Conservation (phyloP, 1,140 invertebrate species). For the Bombus huntii region DNA sequence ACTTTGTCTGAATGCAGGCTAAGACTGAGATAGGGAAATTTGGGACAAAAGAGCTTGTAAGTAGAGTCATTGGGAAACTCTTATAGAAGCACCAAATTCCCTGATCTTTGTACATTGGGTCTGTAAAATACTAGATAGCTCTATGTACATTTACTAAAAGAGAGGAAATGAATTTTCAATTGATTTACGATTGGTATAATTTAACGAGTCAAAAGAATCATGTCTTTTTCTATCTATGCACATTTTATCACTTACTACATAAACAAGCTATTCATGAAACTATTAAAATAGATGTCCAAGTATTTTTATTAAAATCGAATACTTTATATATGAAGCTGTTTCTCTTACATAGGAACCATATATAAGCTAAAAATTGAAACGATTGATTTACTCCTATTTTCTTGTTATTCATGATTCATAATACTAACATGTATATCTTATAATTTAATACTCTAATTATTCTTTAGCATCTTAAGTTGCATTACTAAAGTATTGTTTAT, state of each 20-base stretch:
- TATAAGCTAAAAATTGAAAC: constrained; percentile 14
- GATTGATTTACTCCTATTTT: constrained; percentile 54
- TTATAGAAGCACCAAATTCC: constrained; percentile 26
- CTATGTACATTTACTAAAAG: constrained; percentile 55
- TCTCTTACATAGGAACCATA: constrained; percentile 2
- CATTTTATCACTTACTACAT: constrained; percentile 45
- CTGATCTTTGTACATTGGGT: constrained; percentile 47
- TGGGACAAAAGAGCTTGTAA: constrained; percentile 31
- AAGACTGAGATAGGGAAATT: constrained; percentile 56
- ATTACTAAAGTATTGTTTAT: constrained; percentile 63
- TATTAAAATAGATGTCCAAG: background rate
- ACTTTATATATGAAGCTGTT: constrained; percentile 9
- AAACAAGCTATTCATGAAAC: background rate
- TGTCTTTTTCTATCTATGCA: constrained; percentile 37
- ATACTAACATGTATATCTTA: constrained; percentile 74
- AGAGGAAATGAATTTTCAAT: constrained; percentile 31
- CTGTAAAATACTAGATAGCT: constrained; percentile 52
- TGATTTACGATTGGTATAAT: constrained; percentile 33
- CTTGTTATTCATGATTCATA: constrained; percentile 69
- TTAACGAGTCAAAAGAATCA: constrained; percentile 24
- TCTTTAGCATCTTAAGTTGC: constrained; percentile 63
- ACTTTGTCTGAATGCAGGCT: constrained; percentile 62
- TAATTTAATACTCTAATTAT: constrained; percentile 75
- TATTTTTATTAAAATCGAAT: constrained; percentile 41
- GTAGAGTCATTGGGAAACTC: background rate